Conservation (phyloP, 2,797 vertebrate genomes). For the Pseudocheirus occidentalis region DNA sequence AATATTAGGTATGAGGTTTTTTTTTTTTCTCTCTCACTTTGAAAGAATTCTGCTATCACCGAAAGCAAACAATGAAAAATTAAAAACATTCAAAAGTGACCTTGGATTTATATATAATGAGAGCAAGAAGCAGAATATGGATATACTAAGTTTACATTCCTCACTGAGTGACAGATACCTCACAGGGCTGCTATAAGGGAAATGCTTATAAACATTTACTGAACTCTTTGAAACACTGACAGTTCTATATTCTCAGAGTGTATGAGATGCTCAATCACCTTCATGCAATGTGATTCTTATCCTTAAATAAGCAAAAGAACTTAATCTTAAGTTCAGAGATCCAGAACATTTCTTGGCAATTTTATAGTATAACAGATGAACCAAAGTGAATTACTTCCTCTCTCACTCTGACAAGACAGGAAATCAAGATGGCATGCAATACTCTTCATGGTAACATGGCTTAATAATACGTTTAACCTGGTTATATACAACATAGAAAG, state of each 20-base stretch:
- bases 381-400: neutral
- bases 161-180: neutral
- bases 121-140: constrained; percentile 1
- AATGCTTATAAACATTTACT: neutral
- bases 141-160: constrained; percentile 7
- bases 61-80: neutral
- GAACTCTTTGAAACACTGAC: neutral
- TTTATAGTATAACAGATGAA: neutral
- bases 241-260: constrained; percentile 1
- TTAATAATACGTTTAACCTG: constrained; percentile 30
- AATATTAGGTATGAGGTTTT: constrained; percentile 9
- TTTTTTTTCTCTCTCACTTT: neutral
- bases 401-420: constrained; percentile 16
- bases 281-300: constrained; percentile 11
- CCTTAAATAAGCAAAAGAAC: constrained; percentile 24
- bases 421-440: constrained; percentile 30
- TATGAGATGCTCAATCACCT: neutral
- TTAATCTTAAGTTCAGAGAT: constrained; percentile 51
- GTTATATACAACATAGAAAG: neutral
- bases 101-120: neutral
- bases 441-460: constrained; percentile 25
- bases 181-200: neutral
- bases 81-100: neutral
- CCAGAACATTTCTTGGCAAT: constrained; percentile 15
- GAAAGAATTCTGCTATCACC: neutral